These are phyloP conservation scores for Pachyramphus minor DNA, from an alignment of 2,113 vertebrate genomes.

Conservation along the genomic window DNA sequence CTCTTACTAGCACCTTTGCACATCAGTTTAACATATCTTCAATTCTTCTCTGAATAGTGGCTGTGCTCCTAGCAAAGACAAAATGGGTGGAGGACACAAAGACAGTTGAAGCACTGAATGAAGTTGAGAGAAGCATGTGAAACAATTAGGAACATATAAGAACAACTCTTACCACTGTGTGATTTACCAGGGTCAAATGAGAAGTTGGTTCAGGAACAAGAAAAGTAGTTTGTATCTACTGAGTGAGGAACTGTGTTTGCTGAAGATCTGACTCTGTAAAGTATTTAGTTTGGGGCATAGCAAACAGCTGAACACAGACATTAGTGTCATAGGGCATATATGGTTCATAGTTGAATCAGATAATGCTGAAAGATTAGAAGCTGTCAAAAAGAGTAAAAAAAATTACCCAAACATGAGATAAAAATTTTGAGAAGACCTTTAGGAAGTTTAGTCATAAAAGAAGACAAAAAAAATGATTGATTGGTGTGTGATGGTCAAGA, in stretches of 20 bases:
- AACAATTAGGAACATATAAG: not conserved
- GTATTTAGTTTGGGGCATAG: not conserved
- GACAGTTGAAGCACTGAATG: not conserved
- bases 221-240: not conserved
- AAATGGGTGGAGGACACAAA: not conserved
- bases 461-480: not conserved
- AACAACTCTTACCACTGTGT: not conserved
- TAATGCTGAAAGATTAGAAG: conserved; percentile 1
- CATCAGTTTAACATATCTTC: not conserved
- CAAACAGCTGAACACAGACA: not conserved
- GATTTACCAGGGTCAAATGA: not conserved
- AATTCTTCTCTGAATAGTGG: not conserved
- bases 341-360: not conserved
- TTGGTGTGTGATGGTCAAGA: not conserved
- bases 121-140: not conserved
- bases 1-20: not conserved
- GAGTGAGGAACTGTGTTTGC: not conserved
- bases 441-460: not conserved
- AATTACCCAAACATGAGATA: not conserved
- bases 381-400: not conserved
- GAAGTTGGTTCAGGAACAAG: not conserved
- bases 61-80: not conserved
- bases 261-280: not conserved
- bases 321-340: not conserved
- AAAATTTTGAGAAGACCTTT: not conserved